These are phyloP conservation scores for Anoura caudifer DNA, from an alignment of 2,113 vertebrate species.

Conservation along the genomic window DNA sequence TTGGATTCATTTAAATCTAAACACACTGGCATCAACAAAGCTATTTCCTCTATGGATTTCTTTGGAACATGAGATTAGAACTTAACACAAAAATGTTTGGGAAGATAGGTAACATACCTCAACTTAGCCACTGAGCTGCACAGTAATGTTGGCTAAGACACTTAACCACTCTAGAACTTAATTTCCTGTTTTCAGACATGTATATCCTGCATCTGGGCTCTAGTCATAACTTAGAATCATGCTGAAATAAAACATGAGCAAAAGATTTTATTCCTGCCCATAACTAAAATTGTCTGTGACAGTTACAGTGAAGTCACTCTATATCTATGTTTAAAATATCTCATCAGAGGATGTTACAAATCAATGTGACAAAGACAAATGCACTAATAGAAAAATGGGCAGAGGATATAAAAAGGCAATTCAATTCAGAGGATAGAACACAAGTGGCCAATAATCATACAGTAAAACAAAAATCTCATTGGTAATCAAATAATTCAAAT, in stretches of 20 bases:
- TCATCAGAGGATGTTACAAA: constrained; percentile 6
- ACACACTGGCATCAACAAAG: background rate
- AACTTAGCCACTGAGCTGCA: background rate
- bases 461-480: background rate
- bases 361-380: background rate
- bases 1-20: background rate
- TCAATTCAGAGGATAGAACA: background rate
- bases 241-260: constrained; percentile 32
- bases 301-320: background rate
- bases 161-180: background rate
- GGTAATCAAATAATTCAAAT: constrained; percentile 16
- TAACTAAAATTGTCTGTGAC: background rate
- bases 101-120: background rate
- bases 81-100: background rate
- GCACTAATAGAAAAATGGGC: constrained; percentile 2
- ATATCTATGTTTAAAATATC: background rate
- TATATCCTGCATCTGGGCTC: background rate
- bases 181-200: background rate
- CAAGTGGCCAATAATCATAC: background rate
- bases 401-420: background rate
- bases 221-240: background rate
- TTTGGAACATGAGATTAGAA: background rate
- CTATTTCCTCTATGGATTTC: background rate
- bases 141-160: background rate
- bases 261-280: background rate